Evolutionary conservation across 1,140 invertebrate species (phyloP).

Genomic region (Neotoxoptera formosana): DNA sequence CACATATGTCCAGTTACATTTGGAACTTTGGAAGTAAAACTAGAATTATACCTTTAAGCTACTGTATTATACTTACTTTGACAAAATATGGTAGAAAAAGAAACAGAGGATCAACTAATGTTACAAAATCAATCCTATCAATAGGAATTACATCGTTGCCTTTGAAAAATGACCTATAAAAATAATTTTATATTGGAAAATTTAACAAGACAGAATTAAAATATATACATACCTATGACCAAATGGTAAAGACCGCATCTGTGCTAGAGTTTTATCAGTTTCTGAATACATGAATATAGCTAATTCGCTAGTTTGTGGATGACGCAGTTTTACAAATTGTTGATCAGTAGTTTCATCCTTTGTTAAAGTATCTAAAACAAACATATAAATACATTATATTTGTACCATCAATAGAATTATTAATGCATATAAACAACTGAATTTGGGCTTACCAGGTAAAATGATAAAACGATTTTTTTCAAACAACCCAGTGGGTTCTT

Average conservation of each 20-base stretch:
- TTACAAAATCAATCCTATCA: conserved; percentile 39
- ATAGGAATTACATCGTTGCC: conserved; percentile 30
- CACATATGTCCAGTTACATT: too few species aligned
- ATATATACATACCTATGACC: conserved; percentile 15
- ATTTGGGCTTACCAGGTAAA: background rate
- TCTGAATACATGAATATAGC: background rate
- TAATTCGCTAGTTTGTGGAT: conserved; percentile 39
- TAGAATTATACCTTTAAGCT: background rate
- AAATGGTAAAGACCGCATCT: conserved; percentile 26
- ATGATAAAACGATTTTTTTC: conserved; percentile 28
- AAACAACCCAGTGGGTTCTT: background rate
- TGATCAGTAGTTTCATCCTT: background rate
- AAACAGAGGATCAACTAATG: conserved; percentile 27
- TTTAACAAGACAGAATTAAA: background rate
- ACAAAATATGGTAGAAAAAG: conserved; percentile 38
- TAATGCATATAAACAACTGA: background rate
- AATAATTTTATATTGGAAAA: background rate
- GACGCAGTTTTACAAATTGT: conserved; percentile 31
- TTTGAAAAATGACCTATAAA: conserved; percentile 37
- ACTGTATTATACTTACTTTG: conserved; percentile 21
- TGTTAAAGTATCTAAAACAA: conserved; percentile 21
- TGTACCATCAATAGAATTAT: background rate
- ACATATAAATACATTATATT: background rate
- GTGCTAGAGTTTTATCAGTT: conserved; percentile 18
- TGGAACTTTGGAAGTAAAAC: too few species aligned